A percentile compares a stretch with the other conserved stretches of the same genome.
These are phyloP conservation scores for Lampris megalopsis DNA, from an alignment of 2,113 vertebrate species.

Conservation along the genomic window DNA sequence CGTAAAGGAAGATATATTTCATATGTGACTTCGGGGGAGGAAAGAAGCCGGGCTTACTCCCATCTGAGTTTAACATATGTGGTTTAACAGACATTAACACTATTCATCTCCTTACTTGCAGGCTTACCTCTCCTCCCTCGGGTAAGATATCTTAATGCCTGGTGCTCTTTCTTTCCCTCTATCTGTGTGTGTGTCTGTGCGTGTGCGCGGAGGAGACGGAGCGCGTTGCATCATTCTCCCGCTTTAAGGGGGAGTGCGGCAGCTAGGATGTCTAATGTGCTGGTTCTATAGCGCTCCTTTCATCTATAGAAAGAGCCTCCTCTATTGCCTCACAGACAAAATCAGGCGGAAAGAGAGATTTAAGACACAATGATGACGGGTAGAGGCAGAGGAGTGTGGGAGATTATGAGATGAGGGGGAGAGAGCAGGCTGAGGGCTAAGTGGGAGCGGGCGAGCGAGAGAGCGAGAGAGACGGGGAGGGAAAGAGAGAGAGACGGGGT, in stretches of 20 bases:
- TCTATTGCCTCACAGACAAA: slow-evolving; percentile 63
- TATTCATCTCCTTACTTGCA: slow-evolving; percentile 53
- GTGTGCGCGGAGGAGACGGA: slow-evolving; percentile 13
- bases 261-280: slow-evolving; percentile 62
- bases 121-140: slow-evolving; percentile 51
- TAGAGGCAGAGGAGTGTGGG: slow-evolving; percentile 33
- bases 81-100: slow-evolving; percentile 52
- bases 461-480: slow-evolving; percentile 27
- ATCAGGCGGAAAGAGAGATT: slow-evolving; percentile 69
- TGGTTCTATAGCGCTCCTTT: slow-evolving; percentile 59
- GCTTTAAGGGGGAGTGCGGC: slow-evolving; percentile 49
- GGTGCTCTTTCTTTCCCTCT: not conserved
- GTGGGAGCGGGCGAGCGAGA: not conserved
- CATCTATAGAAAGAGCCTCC: slow-evolving; percentile 60
- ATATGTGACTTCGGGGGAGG: slow-evolving; percentile 21
- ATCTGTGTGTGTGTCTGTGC: slow-evolving; percentile 14
- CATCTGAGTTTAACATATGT: slow-evolving; percentile 55
- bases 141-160: slow-evolving; percentile 49
- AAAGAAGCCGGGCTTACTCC: slow-evolving; percentile 30
- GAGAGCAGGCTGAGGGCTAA: not conserved
- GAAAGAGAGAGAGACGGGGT: not conserved
- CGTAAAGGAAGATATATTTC: slow-evolving; percentile 40
- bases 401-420: slow-evolving; percentile 35
- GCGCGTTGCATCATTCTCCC: slow-evolving; percentile 56
- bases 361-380: slow-evolving; percentile 53